Evolutionary conservation across 1,140 invertebrate genomes (phyloP).

Genomic region (Coelopa frigida): DNA sequence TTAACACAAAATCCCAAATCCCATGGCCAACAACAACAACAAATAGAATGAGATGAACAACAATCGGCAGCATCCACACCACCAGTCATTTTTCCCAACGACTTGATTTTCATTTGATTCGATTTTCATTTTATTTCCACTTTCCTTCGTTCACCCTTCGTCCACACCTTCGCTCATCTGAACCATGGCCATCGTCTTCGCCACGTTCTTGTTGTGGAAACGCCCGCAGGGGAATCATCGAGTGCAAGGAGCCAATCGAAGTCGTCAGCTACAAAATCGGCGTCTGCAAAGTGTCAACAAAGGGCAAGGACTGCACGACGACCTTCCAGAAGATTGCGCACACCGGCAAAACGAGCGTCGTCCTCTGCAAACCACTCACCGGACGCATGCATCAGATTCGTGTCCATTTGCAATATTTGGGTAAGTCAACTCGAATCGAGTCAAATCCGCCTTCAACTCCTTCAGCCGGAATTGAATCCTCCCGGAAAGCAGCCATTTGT

Average conservation of each 20-base stretch:
- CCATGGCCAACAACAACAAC: too few relatives aligned
- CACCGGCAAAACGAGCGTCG: conserved; percentile 84
- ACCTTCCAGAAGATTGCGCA: conserved; percentile 81
- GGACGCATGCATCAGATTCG: conserved; percentile 98
- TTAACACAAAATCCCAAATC: too few relatives aligned
- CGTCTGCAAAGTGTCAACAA: conserved; percentile 83
- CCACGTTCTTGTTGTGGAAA: too few relatives aligned
- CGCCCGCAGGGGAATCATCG: conserved; percentile 71
- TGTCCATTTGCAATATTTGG: conserved; percentile 96
- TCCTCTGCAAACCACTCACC: conserved; percentile 86
- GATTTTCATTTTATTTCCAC: conserved; percentile 1
- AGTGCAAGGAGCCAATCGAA: conserved; percentile 87
- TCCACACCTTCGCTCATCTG: too few relatives aligned
- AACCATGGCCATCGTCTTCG: too few relatives aligned
- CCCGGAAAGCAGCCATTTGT: too few relatives aligned
- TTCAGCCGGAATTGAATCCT: not conserved
- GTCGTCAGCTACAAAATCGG: conserved; percentile 93
- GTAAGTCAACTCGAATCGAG: conserved; percentile 45
- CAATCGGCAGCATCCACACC: too few relatives aligned
- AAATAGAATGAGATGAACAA: too few relatives aligned
- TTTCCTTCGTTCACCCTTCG: conserved; percentile 11
- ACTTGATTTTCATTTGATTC: conserved; percentile 1
- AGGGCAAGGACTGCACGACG: conserved; percentile 86
- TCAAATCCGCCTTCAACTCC: not conserved
- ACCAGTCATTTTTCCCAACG: too few relatives aligned